Evolutionary conservation across 2,797 vertebrate species (phyloP).

Genomic region (Hephaestus fuliginosus): DNA sequence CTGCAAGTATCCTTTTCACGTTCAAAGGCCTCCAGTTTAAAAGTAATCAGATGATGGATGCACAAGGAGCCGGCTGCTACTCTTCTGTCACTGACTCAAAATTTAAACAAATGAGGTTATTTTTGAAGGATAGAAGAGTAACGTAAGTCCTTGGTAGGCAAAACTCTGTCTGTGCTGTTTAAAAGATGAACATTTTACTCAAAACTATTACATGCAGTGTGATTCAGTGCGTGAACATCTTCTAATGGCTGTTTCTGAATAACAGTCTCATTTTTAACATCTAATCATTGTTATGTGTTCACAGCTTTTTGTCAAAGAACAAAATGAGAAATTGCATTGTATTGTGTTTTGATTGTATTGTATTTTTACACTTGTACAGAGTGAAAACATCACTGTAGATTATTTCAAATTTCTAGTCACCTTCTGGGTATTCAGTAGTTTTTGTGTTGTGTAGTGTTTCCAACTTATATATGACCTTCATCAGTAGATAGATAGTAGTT

Average conservation of each 20-base stretch:
- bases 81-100: neutral
- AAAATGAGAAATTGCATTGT: neutral
- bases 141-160: neutral
- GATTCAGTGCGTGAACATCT: neutral
- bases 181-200: neutral
- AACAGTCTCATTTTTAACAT: neutral
- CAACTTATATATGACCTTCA: neutral
- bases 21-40: neutral
- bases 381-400: neutral
- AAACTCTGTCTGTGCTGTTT: neutral
- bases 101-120: neutral
- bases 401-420: neutral
- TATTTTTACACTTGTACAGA: neutral
- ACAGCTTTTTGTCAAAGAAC: neutral
- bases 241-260: neutral
- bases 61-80: neutral
- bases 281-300: neutral
- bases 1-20: slow-evolving; percentile 97
- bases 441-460: no score
- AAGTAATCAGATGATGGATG: slow-evolving; percentile 1
- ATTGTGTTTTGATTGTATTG: neutral
- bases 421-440: neutral
- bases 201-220: neutral
- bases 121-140: neutral
- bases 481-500: no score